phyloP scores from a whole-genome alignment of 2,888 invertebrate species.

The Incurvaria masculella region DNA sequence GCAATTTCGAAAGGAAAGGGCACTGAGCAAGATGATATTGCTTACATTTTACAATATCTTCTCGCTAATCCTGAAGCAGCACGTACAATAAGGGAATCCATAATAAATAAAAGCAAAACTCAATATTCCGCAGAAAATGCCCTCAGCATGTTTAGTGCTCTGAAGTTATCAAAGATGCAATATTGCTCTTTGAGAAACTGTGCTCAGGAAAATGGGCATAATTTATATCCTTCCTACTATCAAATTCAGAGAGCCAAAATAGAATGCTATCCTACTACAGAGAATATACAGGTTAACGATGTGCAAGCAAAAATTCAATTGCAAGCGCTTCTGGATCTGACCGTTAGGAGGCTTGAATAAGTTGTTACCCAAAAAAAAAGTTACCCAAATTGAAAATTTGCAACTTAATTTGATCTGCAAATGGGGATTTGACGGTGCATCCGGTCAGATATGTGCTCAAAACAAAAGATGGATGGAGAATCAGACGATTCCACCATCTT shows the following conservation, averaged over 20 bases:
- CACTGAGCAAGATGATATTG: not conserved
- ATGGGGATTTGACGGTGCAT: too few relatives aligned
- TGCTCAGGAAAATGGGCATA: not conserved
- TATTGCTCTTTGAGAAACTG: not conserved
- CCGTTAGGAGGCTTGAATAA: slow-evolving; percentile 2
- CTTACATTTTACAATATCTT: not conserved
- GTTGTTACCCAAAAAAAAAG: not conserved
- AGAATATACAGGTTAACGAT: not conserved
- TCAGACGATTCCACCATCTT: too few relatives aligned
- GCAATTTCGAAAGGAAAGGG: not conserved
- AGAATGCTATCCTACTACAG: not conserved
- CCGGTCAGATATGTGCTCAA: too few relatives aligned
- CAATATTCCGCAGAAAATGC: not conserved
- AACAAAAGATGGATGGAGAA: too few relatives aligned
- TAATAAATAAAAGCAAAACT: not conserved
- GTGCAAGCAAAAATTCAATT: not conserved
- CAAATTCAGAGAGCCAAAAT: not conserved
- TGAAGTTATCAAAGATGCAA: not conserved
- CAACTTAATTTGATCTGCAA: too few relatives aligned
- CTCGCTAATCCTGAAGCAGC: not conserved
- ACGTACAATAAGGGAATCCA: not conserved
- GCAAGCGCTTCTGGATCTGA: slow-evolving; percentile 1
- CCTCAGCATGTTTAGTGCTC: not conserved
- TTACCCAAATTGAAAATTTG: too few relatives aligned
- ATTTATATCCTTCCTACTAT: not conserved